Percentiles rank a stretch among this genome's conserved stretches.
phyloP scores from a whole-genome alignment of 2,113 vertebrate species.

The Dipodomys stephensi region DNA sequence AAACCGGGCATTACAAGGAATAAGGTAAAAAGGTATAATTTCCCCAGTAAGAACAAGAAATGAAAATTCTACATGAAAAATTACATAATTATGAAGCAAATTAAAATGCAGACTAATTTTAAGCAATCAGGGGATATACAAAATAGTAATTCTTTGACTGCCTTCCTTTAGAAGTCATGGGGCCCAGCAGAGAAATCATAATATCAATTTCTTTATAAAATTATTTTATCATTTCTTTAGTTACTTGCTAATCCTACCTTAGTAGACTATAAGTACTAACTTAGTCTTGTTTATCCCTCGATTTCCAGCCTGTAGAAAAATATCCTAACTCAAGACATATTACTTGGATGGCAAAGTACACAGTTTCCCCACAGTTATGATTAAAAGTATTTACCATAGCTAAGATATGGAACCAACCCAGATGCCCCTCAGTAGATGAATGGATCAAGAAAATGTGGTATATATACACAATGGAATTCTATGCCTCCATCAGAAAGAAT shows the following conservation, averaged over 20 bases:
- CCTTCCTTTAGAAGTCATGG: slow-evolving; percentile 11
- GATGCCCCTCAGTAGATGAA: too few relatives aligned
- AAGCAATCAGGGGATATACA: background rate
- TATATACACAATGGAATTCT: too few relatives aligned
- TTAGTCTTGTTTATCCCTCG: background rate
- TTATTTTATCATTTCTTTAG: background rate
- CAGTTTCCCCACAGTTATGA: background rate
- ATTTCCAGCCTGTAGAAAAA: background rate
- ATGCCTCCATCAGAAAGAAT: too few relatives aligned
- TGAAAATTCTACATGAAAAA: background rate
- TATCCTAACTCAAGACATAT: background rate
- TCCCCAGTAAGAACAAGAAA: background rate
- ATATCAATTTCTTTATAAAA: background rate
- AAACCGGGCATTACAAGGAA: background rate
- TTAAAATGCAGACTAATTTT: background rate
- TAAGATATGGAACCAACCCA: too few relatives aligned
- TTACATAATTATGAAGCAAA: background rate
- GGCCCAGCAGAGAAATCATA: background rate
- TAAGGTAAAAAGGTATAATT: background rate
- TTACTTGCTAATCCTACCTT: background rate
- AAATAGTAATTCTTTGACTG: background rate
- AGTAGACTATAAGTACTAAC: background rate
- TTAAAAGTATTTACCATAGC: too few relatives aligned
- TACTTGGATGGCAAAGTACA: background rate
- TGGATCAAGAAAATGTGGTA: too few relatives aligned